Percentiles rank a stretch among this genome's conserved stretches.
Conservation (phyloP, 2,888 invertebrate genomes). For the Tipula lateralis region DNA sequence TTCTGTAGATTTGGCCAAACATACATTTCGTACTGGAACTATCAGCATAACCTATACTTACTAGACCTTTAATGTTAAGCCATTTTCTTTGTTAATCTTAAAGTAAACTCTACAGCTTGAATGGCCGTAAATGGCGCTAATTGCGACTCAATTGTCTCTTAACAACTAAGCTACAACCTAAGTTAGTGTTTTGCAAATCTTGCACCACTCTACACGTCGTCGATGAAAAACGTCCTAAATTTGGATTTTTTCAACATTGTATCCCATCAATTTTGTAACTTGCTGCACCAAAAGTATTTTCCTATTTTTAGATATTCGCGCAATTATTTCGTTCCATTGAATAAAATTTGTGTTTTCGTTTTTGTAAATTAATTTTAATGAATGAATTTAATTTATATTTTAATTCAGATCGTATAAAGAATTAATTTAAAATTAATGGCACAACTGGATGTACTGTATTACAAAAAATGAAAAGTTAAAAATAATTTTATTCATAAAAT, state of each 20-base stretch:
- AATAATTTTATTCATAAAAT: conserved; percentile 19
- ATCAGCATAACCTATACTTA: no score
- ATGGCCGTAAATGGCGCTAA: no score
- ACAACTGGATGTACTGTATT: neutral
- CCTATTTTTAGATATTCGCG: neutral
- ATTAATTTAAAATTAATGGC: neutral
- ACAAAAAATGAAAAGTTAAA: neutral
- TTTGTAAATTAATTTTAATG: neutral
- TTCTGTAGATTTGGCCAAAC: no score
- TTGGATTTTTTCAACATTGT: neutral
- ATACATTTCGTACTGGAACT: no score
- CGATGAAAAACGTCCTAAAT: no score
- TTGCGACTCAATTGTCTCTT: no score
- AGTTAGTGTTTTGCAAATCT: no score
- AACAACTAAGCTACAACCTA: no score
- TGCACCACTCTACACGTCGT: no score
- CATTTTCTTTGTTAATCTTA: no score
- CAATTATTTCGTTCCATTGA: conserved; percentile 11
- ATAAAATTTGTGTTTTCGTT: neutral
- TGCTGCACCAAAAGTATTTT: neutral
- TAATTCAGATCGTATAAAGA: neutral
- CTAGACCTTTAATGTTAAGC: no score
- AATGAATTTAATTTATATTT: neutral
- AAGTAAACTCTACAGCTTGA: no score
- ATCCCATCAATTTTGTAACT: neutral